These are phyloP conservation scores for Drosophila trapezifrons DNA, from an alignment of 1,140 invertebrate species.

Conservation along the genomic window DNA sequence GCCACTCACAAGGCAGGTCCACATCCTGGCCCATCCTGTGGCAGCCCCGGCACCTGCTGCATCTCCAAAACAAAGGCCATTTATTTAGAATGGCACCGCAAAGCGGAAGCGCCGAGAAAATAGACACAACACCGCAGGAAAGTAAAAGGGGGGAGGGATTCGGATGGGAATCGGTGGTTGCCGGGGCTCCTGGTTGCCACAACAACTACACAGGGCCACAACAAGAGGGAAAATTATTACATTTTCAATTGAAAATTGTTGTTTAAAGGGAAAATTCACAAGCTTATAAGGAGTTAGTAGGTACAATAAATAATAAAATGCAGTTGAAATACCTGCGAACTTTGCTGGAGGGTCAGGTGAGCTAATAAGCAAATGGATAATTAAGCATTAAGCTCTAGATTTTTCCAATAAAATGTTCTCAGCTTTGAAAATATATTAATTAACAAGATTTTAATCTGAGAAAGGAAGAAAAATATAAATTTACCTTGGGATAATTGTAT, in stretches of 20 bases:
- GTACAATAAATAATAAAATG: conserved; percentile 50
- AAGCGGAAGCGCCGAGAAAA: conserved; percentile 72
- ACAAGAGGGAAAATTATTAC: conserved; percentile 52
- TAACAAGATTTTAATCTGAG: not conserved
- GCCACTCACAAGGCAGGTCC: conserved; percentile 15
- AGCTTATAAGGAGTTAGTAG: not conserved
- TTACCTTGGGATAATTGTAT: not conserved
- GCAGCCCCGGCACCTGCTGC: conserved; percentile 75
- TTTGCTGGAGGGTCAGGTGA: conserved; percentile 80
- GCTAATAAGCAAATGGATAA: not conserved
- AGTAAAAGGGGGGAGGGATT: not conserved
- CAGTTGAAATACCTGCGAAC: conserved; percentile 83
- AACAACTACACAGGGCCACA: conserved; percentile 60
- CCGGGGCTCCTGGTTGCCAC: conserved; percentile 48
- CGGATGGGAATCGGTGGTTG: conserved; percentile 13
- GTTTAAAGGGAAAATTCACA: not conserved
- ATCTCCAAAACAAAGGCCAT: conserved; percentile 68
- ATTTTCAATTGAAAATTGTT: conserved; percentile 6
- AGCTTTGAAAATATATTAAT: not conserved
- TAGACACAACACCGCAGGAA: conserved; percentile 47
- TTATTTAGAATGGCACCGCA: conserved; percentile 78
- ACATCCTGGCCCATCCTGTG: conserved; percentile 63
- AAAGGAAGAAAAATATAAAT: not conserved
- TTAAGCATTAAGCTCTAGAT: no score
- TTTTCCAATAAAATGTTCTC: no score